A percentile compares a stretch with the other conserved stretches of the same genome.
Conservation (phyloP, 2,888 invertebrate genomes). For the Gari tellinella region DNA sequence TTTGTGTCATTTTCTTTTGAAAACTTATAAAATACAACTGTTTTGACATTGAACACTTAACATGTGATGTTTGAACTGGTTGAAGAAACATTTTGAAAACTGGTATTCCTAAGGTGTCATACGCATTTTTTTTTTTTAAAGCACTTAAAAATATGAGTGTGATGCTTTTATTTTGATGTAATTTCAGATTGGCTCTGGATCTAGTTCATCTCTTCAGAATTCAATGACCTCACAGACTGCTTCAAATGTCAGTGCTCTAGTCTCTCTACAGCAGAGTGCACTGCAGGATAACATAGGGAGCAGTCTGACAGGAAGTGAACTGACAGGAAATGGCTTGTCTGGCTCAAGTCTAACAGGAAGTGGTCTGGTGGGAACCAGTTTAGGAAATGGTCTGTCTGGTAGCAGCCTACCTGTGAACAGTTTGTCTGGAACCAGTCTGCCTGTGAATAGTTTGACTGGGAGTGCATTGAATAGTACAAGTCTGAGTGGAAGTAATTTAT, state of each 20-base stretch:
- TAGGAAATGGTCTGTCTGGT: slow-evolving; percentile 34
- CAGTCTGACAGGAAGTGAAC: slow-evolving; percentile 37
- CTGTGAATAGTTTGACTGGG: slow-evolving; percentile 45
- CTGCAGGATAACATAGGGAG: slow-evolving; percentile 51
- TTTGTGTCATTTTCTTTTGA: too few relatives aligned
- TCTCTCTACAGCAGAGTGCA: slow-evolving; percentile 51
- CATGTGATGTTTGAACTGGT: too few relatives aligned
- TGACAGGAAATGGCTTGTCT: slow-evolving; percentile 43
- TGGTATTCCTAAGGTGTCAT: too few relatives aligned
- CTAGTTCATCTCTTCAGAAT: slow-evolving; percentile 60
- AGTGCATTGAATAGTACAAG: slow-evolving; percentile 40
- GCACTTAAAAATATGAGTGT: too few relatives aligned
- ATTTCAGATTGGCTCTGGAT: slow-evolving; percentile 71
- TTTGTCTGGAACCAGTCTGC: slow-evolving; percentile 46
- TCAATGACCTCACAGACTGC: slow-evolving; percentile 58
- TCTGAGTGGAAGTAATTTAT: slow-evolving; percentile 42
- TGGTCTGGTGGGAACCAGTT: slow-evolving; percentile 21
- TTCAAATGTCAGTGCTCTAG: slow-evolving; percentile 61
- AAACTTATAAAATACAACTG: too few relatives aligned
- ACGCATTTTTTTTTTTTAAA: too few relatives aligned
- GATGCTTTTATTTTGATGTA: too few relatives aligned
- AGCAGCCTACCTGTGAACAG: slow-evolving; percentile 45
- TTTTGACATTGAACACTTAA: too few relatives aligned
- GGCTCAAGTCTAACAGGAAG: slow-evolving; percentile 23
- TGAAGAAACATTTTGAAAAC: too few relatives aligned